Conservation (phyloP, 2,797 vertebrate genomes). For the Tachyglossus aculeatus region DNA sequence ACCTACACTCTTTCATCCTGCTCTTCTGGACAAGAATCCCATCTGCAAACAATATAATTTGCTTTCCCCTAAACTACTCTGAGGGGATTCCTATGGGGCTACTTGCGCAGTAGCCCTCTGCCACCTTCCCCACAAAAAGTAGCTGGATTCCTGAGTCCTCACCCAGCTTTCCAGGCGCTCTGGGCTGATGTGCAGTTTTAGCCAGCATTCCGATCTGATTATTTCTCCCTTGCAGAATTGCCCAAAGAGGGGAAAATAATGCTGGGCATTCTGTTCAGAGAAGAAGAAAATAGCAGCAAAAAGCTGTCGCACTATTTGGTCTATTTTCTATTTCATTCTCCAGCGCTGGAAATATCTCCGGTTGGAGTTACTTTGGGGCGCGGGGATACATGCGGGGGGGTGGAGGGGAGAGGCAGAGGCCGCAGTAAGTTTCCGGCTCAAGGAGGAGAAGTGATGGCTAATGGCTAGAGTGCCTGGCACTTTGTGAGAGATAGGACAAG, state of each 20-base stretch:
- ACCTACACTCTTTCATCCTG: background rate
- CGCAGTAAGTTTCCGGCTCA: background rate
- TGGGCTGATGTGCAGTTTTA: conserved; percentile 20
- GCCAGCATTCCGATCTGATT: conserved; percentile 38
- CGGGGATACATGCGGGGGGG: too few species aligned
- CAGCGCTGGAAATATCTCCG: conserved; percentile 51
- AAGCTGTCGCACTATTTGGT: conserved; percentile 64
- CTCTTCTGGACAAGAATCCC: background rate
- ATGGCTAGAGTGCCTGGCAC: too few species aligned
- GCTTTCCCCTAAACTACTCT: background rate
- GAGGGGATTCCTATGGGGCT: background rate
- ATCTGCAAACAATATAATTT: background rate
- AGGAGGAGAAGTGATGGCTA: background rate
- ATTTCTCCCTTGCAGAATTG: conserved; percentile 47
- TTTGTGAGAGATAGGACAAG: too few species aligned
- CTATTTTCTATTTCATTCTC: conserved; percentile 63
- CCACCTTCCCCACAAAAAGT: too few species aligned
- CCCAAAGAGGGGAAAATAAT: conserved; percentile 57
- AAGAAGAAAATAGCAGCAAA: conserved; percentile 67
- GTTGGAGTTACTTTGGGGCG: too few species aligned
- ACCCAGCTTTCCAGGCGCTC: background rate
- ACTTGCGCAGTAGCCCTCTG: too few species aligned
- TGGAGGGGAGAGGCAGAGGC: background rate
- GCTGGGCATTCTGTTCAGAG: conserved; percentile 65
- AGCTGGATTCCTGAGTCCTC: too few species aligned